These are phyloP conservation scores for Rissa tridactyla DNA, from an alignment of 2,113 vertebrate genomes.

Conservation along the genomic window DNA sequence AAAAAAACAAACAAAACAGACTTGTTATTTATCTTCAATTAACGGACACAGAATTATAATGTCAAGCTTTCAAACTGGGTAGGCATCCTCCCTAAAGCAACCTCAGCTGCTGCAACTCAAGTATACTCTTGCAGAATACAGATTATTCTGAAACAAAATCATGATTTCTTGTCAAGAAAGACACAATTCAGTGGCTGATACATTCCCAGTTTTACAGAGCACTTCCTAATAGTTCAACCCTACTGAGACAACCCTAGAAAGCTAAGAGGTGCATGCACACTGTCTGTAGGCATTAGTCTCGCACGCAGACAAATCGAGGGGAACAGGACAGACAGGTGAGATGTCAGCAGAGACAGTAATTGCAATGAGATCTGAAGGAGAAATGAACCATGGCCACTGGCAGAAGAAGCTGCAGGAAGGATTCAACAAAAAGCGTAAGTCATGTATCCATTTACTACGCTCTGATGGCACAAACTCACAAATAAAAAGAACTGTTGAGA, in stretches of 20 bases:
- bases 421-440: background rate
- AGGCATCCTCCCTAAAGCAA: constrained; percentile 36
- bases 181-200: constrained; percentile 21
- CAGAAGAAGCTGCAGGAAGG: background rate
- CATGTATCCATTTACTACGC: background rate
- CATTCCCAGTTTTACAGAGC: background rate
- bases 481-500: background rate
- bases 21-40: constrained; percentile 49
- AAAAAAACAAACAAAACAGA: background rate
- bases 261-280: background rate
- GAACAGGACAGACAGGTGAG: constrained; percentile 51
- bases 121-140: constrained; percentile 26
- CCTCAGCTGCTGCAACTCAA: constrained; percentile 36
- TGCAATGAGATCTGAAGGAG: constrained; percentile 41
- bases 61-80: constrained; percentile 14
- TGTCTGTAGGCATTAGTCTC: constrained; percentile 50
- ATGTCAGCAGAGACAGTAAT: constrained; percentile 40
- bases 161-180: constrained; percentile 26
- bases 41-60: background rate
- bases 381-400: constrained; percentile 19
- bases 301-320: background rate
- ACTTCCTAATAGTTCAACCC: background rate
- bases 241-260: background rate
- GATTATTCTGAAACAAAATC: constrained; percentile 26
- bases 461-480: background rate